phyloP scores from a whole-genome alignment of 2,113 vertebrate genomes.

The Hiodon alosoides region DNA sequence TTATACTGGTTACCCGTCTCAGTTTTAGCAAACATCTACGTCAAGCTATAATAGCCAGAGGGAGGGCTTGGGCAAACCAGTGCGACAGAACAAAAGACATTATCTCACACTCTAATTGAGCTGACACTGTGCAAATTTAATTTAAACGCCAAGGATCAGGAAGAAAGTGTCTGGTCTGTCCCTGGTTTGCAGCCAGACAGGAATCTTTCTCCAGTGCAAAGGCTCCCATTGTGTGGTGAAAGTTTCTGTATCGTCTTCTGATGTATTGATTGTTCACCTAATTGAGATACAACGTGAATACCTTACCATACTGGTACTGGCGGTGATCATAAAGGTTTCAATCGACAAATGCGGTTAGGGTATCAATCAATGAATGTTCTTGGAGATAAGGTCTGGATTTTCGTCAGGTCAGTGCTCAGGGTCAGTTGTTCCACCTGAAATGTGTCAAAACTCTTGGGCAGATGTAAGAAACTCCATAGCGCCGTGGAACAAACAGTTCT shows the following conservation, averaged over 20 bases:
- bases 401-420: background rate
- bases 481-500: background rate
- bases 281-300: background rate
- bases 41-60: no score
- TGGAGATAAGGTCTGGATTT: background rate
- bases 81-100: constrained; percentile 4
- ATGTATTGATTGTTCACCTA: constrained; percentile 1
- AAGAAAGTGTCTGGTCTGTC: background rate
- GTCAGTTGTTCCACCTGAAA: constrained; percentile 1
- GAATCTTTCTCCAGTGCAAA: background rate
- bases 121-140: constrained; percentile 10
- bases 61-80: constrained; percentile 2
- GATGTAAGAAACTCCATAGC: constrained; percentile 1
- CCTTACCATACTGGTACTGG: background rate
- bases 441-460: background rate
- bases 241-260: background rate
- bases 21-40: no score
- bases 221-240: background rate
- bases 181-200: constrained; percentile 3
- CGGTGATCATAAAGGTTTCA: background rate
- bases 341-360: background rate
- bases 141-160: background rate
- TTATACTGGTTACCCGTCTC: no score
- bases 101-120: background rate
- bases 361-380: constrained; percentile 2